phyloP scores from a whole-genome alignment of 2,888 invertebrate genomes.

The Lithosia quadra region DNA sequence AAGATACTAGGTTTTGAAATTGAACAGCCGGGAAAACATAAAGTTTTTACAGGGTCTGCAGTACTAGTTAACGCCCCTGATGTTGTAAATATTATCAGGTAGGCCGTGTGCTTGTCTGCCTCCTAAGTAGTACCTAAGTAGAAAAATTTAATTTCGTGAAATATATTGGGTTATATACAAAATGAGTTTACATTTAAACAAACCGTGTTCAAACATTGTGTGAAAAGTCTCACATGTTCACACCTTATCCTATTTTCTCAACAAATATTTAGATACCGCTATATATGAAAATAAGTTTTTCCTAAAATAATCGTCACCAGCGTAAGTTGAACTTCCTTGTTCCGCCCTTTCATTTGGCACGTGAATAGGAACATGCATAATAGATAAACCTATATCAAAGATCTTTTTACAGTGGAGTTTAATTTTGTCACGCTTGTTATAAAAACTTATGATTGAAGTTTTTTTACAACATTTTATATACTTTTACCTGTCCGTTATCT shows the following conservation, averaged over 20 bases:
- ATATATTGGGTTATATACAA: no score
- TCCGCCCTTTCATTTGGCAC: neutral
- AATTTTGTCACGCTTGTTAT: constrained; percentile 1
- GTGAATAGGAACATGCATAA: neutral
- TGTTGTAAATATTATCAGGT: no score
- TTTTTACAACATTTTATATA: no score
- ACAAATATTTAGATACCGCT: neutral
- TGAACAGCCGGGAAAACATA: no score
- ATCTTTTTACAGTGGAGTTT: neutral
- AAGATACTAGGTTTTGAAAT: no score
- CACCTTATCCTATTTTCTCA: neutral
- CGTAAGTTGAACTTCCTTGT: neutral
- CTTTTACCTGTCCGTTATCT: no score
- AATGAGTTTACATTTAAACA: no score
- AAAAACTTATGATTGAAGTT: neutral
- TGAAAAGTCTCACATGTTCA: neutral
- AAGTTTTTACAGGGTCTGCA: no score
- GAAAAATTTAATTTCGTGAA: no score
- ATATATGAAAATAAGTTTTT: neutral
- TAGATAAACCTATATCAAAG: neutral
- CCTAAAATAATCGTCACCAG: neutral
- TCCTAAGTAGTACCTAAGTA: no score
- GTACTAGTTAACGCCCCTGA: no score
- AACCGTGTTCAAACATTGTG: neutral
- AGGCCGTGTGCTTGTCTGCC: no score